phyloP scores from a whole-genome alignment of 2,888 invertebrate genomes.

The Liopterus haemorrhoidalis region DNA sequence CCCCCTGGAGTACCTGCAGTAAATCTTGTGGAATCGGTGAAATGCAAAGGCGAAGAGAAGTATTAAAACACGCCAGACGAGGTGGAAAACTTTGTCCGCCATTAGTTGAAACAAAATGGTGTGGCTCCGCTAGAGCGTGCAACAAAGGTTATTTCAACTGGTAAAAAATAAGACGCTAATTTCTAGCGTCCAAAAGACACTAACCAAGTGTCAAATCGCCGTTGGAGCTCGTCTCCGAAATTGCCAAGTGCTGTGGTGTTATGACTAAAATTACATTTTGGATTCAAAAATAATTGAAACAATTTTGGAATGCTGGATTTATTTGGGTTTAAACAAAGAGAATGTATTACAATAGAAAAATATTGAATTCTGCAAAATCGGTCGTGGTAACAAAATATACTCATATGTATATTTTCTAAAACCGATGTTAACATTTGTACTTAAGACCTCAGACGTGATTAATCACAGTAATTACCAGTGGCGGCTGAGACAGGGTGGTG shows the following conservation, averaged over 20 bases:
- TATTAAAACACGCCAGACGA: constrained; percentile 68
- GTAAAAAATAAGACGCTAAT: constrained; percentile 41
- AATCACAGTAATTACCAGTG: too few relatives aligned
- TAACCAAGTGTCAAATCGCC: neutral
- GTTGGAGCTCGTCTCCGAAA: neutral
- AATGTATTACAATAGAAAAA: too few relatives aligned
- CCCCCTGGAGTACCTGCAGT: constrained; percentile 81
- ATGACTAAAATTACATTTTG: constrained; percentile 2
- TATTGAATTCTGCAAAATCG: too few relatives aligned
- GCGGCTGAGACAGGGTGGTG: too few relatives aligned
- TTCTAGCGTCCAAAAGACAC: constrained; percentile 1
- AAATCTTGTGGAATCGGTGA: constrained; percentile 87
- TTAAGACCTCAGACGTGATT: too few relatives aligned
- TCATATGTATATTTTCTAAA: too few relatives aligned
- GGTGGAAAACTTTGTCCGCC: constrained; percentile 81
- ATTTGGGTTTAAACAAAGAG: too few relatives aligned
- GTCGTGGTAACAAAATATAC: too few relatives aligned
- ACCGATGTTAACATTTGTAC: too few relatives aligned
- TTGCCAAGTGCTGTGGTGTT: constrained; percentile 21
- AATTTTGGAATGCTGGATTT: too few relatives aligned
- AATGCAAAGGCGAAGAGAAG: constrained; percentile 71
- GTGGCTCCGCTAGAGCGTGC: constrained; percentile 69
- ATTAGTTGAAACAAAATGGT: constrained; percentile 80
- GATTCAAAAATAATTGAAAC: constrained; percentile 1
- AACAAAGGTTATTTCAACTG: constrained; percentile 60